Evolutionary conservation across 2,797 vertebrate species (phyloP).

Genomic region (Propithecus deckenii): DNA sequence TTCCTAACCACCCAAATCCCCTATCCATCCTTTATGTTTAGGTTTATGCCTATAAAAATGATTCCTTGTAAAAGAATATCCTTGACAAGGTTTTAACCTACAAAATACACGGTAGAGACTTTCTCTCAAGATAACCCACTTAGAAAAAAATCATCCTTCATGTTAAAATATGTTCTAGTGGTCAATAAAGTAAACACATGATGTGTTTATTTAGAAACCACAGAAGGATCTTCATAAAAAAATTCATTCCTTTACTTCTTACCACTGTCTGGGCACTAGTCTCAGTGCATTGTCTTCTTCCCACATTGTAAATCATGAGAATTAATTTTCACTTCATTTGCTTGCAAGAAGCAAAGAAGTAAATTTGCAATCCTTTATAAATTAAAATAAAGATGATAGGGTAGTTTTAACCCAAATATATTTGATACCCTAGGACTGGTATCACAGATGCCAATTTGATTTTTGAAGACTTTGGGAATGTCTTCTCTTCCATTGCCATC

Average conservation of each 20-base stretch:
- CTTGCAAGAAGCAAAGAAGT: not conserved
- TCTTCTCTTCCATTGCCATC: not conserved
- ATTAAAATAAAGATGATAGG: not conserved
- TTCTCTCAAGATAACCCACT: not conserved
- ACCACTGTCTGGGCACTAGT: not conserved
- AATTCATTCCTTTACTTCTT: not conserved
- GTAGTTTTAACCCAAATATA: not conserved
- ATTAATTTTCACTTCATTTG: not conserved
- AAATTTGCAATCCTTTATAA: not conserved
- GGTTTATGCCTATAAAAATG: not conserved
- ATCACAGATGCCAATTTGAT: not conserved
- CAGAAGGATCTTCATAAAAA: not conserved
- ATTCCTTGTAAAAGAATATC: not conserved
- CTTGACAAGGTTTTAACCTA: not conserved
- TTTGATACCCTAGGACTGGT: not conserved
- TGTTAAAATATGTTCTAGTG: not conserved
- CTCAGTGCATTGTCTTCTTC: not conserved
- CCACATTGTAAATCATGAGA: not conserved
- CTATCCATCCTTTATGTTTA: not conserved
- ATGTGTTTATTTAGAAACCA: not conserved
- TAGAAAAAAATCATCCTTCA: not conserved
- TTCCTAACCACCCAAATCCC: not conserved
- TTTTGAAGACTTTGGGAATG: not conserved
- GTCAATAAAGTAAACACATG: not conserved
- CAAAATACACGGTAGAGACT: not conserved